A percentile compares a stretch with the other conserved stretches of the same genome.
Evolutionary conservation across 1,140 invertebrate genomes (phyloP).

Genomic region (Caenorhabditis remanei): DNA sequence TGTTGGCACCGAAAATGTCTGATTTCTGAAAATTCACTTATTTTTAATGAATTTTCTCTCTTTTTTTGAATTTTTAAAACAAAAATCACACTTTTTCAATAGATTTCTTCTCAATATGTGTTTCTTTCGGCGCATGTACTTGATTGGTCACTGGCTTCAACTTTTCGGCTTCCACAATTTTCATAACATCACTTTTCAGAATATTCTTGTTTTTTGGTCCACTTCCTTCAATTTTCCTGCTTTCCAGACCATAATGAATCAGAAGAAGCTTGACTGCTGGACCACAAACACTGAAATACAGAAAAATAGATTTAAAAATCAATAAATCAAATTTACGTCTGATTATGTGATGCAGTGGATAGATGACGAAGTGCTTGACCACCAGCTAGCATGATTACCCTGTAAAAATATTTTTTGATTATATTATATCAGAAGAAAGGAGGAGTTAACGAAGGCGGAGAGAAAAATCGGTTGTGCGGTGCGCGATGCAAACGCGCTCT

Average conservation of each 20-base stretch:
- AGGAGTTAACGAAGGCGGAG: not conserved
- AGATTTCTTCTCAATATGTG: constrained; percentile 23
- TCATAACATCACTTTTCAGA: constrained; percentile 50
- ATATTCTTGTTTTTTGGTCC: constrained; percentile 62
- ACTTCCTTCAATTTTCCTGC: constrained; percentile 26
- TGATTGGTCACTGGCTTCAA: constrained; percentile 22
- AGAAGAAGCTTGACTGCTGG: constrained; percentile 57
- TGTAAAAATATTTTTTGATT: not conserved
- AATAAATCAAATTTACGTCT: not conserved
- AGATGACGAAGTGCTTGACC: constrained; percentile 19
- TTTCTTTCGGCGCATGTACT: not conserved
- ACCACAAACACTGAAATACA: constrained; percentile 26
- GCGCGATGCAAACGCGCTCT: constrained; percentile 1
- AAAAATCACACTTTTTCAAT: not conserved
- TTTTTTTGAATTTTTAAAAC: too few relatives aligned
- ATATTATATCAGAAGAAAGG: not conserved
- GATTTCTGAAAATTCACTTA: constrained; percentile 33
- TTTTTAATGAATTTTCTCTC: not conserved
- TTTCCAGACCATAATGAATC: constrained; percentile 45
- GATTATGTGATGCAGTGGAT: constrained; percentile 1
- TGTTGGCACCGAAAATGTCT: constrained; percentile 9
- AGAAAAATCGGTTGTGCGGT: constrained; percentile 20
- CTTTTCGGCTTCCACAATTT: constrained; percentile 41
- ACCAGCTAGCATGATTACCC: constrained; percentile 42
- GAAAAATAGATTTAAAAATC: not conserved